Percentiles rank a stretch among this genome's conserved stretches.
Conservation (phyloP, 2,888 invertebrate genomes). For the Theretra japonica region DNA sequence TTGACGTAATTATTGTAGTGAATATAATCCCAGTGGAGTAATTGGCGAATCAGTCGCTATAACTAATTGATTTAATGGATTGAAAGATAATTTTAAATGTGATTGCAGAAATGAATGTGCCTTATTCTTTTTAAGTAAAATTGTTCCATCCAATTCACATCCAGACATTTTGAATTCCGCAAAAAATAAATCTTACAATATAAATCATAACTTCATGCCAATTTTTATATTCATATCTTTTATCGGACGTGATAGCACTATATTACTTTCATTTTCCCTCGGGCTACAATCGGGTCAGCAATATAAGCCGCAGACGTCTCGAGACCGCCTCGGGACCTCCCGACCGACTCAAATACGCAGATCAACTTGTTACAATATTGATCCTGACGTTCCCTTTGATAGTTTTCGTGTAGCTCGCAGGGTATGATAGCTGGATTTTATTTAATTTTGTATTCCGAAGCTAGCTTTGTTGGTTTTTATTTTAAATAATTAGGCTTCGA, state of each 20-base stretch:
- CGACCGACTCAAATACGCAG: neutral
- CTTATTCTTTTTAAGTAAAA: too few relatives aligned
- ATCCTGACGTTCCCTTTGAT: constrained; percentile 19
- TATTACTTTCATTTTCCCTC: constrained; percentile 15
- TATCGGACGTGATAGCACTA: neutral
- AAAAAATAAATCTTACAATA: neutral
- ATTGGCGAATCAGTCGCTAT: too few relatives aligned
- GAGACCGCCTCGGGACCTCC: constrained; percentile 17
- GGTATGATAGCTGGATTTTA: neutral
- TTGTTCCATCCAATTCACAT: neutral
- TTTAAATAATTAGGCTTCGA: too few relatives aligned
- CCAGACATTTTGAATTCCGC: neutral
- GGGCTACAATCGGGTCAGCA: constrained; percentile 9
- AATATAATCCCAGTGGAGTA: too few relatives aligned
- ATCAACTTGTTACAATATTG: constrained; percentile 24
- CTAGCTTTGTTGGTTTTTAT: neutral
- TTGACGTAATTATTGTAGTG: too few relatives aligned
- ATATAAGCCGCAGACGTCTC: constrained; percentile 11
- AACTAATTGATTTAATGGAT: too few relatives aligned
- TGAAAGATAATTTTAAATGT: too few relatives aligned
- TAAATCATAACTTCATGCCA: neutral
- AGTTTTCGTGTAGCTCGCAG: neutral
- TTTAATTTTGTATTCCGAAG: neutral
- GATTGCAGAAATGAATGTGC: too few relatives aligned
- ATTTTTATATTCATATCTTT: neutral